phyloP scores from a whole-genome alignment of 2,888 invertebrate genomes.

The Chloroclysta siterata region DNA sequence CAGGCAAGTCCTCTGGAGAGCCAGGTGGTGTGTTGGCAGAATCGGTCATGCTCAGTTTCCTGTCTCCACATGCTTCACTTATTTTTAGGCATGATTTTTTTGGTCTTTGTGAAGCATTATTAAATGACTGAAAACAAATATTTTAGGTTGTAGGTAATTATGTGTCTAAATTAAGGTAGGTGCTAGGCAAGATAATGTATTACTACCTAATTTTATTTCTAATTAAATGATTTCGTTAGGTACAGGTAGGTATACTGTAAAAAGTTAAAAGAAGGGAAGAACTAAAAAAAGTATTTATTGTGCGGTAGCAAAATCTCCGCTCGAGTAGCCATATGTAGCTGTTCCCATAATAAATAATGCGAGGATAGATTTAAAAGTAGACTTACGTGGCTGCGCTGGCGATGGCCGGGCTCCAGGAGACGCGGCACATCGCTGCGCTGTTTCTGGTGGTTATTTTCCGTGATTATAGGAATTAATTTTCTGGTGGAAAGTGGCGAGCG shows the following conservation, averaged over 20 bases:
- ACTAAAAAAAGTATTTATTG: too few species aligned
- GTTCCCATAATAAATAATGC: constrained; percentile 39
- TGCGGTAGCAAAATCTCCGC: constrained; percentile 43
- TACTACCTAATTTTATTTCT: too few species aligned
- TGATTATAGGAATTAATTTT: constrained; percentile 86
- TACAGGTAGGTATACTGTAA: too few species aligned
- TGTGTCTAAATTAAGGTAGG: too few species aligned
- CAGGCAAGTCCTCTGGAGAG: constrained; percentile 86
- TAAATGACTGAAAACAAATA: constrained; percentile 74
- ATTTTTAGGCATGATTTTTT: constrained; percentile 71
- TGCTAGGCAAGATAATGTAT: neutral
- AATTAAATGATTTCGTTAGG: too few species aligned
- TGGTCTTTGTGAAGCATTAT: constrained; percentile 65
- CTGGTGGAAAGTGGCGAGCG: constrained; percentile 81
- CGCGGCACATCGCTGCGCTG: constrained; percentile 77
- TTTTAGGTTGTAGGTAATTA: neutral
- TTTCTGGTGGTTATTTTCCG: constrained; percentile 84
- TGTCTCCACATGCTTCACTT: constrained; percentile 65
- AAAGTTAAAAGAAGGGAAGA: too few species aligned
- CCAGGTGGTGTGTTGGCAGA: constrained; percentile 86
- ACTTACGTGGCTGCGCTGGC: constrained; percentile 85
- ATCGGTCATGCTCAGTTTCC: constrained; percentile 74
- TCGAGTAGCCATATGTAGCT: constrained; percentile 52
- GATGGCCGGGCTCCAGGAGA: constrained; percentile 76
- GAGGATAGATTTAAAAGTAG: neutral